These are phyloP conservation scores for Drosophila dunni DNA, from an alignment of 1,140 invertebrate genomes.

Conservation along the genomic window DNA sequence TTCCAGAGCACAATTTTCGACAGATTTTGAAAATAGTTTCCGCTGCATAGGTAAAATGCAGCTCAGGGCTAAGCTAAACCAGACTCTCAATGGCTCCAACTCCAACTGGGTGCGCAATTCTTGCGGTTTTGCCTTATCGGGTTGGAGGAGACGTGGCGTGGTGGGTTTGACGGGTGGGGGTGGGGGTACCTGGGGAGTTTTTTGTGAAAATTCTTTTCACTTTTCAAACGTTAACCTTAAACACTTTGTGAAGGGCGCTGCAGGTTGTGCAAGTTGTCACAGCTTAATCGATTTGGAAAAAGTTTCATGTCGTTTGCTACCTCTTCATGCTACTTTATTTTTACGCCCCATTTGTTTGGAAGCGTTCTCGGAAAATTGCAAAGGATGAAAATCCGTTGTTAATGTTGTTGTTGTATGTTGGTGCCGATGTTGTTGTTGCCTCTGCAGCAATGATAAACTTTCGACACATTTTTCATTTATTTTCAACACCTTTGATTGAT, in stretches of 20 bases:
- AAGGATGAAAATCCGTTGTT: conserved; percentile 61
- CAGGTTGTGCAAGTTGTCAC: conserved; percentile 60
- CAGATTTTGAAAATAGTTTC: conserved; percentile 76
- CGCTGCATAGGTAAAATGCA: conserved; percentile 62
- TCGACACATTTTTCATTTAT: conserved; percentile 83
- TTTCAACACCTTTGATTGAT: conserved; percentile 82
- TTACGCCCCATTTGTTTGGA: conserved; percentile 74
- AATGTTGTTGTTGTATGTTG: conserved; percentile 21
- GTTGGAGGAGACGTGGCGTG: not conserved
- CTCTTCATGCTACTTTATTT: conserved; percentile 71
- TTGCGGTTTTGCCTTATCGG: conserved; percentile 62
- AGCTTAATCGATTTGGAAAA: conserved; percentile 80
- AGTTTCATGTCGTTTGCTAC: conserved; percentile 69
- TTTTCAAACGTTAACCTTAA: conserved; percentile 78
- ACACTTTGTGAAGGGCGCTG: conserved; percentile 51
- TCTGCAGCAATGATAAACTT: conserved; percentile 73
- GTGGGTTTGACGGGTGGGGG: conserved; percentile 1
- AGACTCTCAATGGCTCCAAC: conserved; percentile 2
- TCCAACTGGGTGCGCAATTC: conserved; percentile 31
- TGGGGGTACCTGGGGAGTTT: not conserved
- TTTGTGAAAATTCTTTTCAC: conserved; percentile 68
- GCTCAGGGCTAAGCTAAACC: conserved; percentile 28
- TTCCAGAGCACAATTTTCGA: conserved; percentile 72
- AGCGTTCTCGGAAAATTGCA: conserved; percentile 53
- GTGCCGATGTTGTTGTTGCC: conserved; percentile 9